Conservation (phyloP, 2,888 invertebrate genomes). For the Epiblema foenella region DNA sequence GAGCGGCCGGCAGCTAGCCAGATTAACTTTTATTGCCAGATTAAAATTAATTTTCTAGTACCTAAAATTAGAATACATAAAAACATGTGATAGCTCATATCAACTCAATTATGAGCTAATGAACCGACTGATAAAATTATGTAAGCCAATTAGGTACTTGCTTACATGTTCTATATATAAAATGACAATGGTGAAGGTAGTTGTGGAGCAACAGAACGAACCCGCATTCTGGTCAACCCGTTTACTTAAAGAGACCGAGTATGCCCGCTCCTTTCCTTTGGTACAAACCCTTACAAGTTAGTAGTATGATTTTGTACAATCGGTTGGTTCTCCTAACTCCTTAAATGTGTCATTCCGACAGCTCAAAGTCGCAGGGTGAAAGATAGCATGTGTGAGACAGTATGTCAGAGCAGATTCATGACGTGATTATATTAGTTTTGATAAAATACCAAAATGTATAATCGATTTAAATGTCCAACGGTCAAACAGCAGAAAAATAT, state of each 20-base stretch:
- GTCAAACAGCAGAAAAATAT: no score
- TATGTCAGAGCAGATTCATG: no score
- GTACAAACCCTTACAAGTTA: no score
- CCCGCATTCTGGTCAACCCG: background rate
- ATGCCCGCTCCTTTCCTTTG: background rate
- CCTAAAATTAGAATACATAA: background rate
- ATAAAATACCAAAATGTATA: no score
- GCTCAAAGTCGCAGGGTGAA: no score
- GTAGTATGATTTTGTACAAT: background rate
- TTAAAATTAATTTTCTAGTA: background rate
- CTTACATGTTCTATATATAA: background rate
- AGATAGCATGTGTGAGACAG: no score
- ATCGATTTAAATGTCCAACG: no score
- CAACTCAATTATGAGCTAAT: background rate
- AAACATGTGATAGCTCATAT: background rate
- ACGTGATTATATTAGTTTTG: no score
- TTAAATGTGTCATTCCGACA: background rate
- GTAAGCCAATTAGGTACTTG: no score
- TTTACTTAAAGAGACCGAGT: no score
- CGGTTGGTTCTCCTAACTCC: background rate
- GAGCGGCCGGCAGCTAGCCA: no score
- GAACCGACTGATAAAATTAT: no score
- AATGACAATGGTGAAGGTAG: background rate
- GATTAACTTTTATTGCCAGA: background rate
- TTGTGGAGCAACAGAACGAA: background rate